Conservation (phyloP, 2,888 invertebrate species). For the Tigriopus californicus region DNA sequence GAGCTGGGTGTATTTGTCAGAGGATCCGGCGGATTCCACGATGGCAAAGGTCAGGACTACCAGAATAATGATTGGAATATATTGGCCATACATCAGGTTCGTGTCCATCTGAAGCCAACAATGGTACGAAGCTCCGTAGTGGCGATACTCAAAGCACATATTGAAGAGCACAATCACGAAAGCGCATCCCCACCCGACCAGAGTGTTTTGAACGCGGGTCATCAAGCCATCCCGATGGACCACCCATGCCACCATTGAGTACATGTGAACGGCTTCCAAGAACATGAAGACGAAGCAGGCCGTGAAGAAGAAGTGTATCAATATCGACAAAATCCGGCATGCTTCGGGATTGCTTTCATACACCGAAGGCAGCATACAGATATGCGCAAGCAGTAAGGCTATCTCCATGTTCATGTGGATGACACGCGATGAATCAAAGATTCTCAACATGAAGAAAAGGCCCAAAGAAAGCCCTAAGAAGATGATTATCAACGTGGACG, state of each 20-base stretch:
- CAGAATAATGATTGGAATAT: constrained; percentile 20
- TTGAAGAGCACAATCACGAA: constrained; percentile 21
- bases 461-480: constrained; percentile 20
- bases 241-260: constrained; percentile 21
- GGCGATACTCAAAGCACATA: constrained; percentile 22
- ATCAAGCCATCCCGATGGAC: constrained; percentile 22
- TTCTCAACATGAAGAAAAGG: constrained; percentile 21
- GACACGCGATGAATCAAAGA: constrained; percentile 22
- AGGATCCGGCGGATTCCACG: constrained; percentile 22
- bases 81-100: constrained; percentile 19
- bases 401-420: constrained; percentile 25
- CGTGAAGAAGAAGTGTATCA: constrained; percentile 21
- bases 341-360: background rate
- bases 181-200: constrained; percentile 23
- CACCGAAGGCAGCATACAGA: constrained; percentile 19
- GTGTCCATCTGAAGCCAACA: constrained; percentile 13
- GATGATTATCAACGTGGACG: constrained; percentile 22
- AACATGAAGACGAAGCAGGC: constrained; percentile 21
- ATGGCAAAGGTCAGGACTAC: constrained; percentile 22
- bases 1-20: constrained; percentile 16
- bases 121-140: constrained; percentile 23
- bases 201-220: constrained; percentile 21
- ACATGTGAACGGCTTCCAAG: constrained; percentile 21
- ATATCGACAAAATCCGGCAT: constrained; percentile 20
- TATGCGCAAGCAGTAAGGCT: constrained; percentile 22